Percentiles rank a stretch among this genome's conserved stretches.
phyloP scores from a whole-genome alignment of 2,888 invertebrate genomes.

The Caenorhabditis macrosperma region DNA sequence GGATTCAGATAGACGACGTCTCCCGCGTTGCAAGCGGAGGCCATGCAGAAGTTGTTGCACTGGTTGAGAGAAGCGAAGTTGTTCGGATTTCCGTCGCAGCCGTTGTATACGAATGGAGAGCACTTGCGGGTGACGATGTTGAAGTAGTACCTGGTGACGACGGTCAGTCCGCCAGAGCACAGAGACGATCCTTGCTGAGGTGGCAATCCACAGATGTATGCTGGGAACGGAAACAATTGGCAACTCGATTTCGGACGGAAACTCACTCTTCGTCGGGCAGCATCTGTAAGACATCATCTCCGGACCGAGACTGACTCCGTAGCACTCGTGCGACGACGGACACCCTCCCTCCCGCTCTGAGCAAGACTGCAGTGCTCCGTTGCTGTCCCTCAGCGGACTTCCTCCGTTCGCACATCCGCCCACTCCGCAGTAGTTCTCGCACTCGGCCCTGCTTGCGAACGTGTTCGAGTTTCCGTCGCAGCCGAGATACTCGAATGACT shows the following conservation, averaged over 20 bases:
- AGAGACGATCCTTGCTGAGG: slow-evolving; percentile 72
- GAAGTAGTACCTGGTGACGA: slow-evolving; percentile 75
- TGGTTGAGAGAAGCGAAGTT: slow-evolving; percentile 74
- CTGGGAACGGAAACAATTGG: no score
- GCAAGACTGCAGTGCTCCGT: slow-evolving; percentile 66
- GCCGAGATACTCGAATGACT: slow-evolving; percentile 72
- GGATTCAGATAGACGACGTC: slow-evolving; percentile 75
- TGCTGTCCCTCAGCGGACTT: slow-evolving; percentile 66
- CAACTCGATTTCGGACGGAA: not conserved
- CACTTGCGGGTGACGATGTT: slow-evolving; percentile 77
- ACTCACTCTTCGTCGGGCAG: slow-evolving; percentile 70
- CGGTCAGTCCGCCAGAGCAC: slow-evolving; percentile 70
- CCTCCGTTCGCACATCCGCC: slow-evolving; percentile 75
- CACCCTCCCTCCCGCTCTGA: slow-evolving; percentile 68
- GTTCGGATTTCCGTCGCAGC: slow-evolving; percentile 76
- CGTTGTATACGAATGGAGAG: slow-evolving; percentile 75
- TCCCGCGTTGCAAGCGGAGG: slow-evolving; percentile 69
- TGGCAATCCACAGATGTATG: slow-evolving; percentile 72
- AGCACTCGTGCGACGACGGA: slow-evolving; percentile 73
- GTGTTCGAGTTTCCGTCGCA: slow-evolving; percentile 77
- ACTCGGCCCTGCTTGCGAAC: slow-evolving; percentile 69
- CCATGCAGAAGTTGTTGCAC: slow-evolving; percentile 71
- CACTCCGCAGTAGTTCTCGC: slow-evolving; percentile 75
- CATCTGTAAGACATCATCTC: slow-evolving; percentile 69
- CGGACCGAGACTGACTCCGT: slow-evolving; percentile 66